Evolutionary conservation across 2,113 vertebrate genomes (phyloP), one percentile per base, ranked within the genome.

Genomic region (Platichthys flesus): DNA sequence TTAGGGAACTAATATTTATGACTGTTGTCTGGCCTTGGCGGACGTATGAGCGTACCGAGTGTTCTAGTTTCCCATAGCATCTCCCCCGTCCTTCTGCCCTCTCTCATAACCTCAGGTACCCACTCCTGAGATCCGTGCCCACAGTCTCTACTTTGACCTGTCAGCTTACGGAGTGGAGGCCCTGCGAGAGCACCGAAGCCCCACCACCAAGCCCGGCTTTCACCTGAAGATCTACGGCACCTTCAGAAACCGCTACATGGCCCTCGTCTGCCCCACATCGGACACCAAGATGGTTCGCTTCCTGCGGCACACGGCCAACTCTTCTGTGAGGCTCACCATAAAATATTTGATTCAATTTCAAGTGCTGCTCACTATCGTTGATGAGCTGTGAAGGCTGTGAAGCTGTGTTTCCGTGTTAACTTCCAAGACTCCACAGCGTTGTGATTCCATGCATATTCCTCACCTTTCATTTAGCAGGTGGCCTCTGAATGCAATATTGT

Each of bases 221-320:
- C 94, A 95, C 78, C 82, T 95, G 54, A 96, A 96, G 89, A 96
- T 96, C 74, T 95, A 94, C 12, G 95, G 94, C 42, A 95, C 93
- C 13, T 95, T 96, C 86, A 87, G 93, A 47, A 94, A 96, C 85
- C 88, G 90, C 67, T 94, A 93, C 86, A 93, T 96, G 91, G 93
- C 94, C 71, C 91, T 96, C 2, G 87, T 89, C 16, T 95, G 94
- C 57, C 91, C 93, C 0, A 65, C 88, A 20, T 92, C 91, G 0
- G 93, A 96, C 75, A 92, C 90, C 76, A 96, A 94, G 86, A 93
- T 95, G 89, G 91, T 95, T 55, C 90, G 93, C 42, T 96, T 95
- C 89, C 90, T 97, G 54, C 82, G 87, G 14, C 92, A 95, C 58
- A 94, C 95, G 0, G 87, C 94, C 65, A 95, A 95, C 87, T 92